phyloP scores from a whole-genome alignment of 2,888 invertebrate species.

The Nomada goodeniana region DNA sequence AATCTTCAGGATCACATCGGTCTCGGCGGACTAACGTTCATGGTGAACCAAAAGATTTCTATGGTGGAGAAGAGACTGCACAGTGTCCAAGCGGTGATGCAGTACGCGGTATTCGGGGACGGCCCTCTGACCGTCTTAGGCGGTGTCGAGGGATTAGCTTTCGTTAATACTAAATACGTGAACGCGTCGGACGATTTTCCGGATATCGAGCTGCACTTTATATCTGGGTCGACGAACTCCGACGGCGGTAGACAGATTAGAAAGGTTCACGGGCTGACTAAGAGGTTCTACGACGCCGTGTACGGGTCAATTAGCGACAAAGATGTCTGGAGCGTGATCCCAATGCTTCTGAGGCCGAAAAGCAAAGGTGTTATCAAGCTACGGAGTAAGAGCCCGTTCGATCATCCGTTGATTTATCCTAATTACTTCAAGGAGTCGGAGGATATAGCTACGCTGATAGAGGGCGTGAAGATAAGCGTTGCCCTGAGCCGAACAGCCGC shows the following conservation, averaged over 20 bases:
- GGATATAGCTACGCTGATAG: conserved; percentile 92
- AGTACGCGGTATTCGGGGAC: conserved; percentile 93
- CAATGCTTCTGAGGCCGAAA: conserved; percentile 93
- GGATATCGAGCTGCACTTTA: conserved; percentile 95
- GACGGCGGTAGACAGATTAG: conserved; percentile 93
- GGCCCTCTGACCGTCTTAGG: conserved; percentile 95
- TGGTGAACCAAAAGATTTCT: conserved; percentile 91
- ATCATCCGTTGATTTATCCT: conserved; percentile 95
- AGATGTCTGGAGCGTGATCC: conserved; percentile 94
- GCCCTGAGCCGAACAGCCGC: conserved; percentile 92
- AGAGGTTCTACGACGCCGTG: conserved; percentile 90
- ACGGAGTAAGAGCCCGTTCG: conserved; percentile 92
- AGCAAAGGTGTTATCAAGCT: conserved; percentile 93
- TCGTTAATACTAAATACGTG: conserved; percentile 94
- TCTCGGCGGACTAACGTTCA: conserved; percentile 93
- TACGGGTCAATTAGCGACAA: conserved; percentile 91
- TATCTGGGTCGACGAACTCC: conserved; percentile 94
- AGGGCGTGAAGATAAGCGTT: conserved; percentile 94
- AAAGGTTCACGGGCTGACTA: conserved; percentile 91
- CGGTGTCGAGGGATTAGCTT: conserved; percentile 95
- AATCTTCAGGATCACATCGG: conserved; percentile 96
- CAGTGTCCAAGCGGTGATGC: conserved; percentile 91
- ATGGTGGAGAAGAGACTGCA: conserved; percentile 92
- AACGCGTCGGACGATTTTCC: conserved; percentile 93
- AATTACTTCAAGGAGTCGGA: conserved; percentile 94